A percentile compares a stretch with the other conserved stretches of the same genome.
Conservation (phyloP, 1,140 invertebrate species). For the Goniozus legneri region DNA sequence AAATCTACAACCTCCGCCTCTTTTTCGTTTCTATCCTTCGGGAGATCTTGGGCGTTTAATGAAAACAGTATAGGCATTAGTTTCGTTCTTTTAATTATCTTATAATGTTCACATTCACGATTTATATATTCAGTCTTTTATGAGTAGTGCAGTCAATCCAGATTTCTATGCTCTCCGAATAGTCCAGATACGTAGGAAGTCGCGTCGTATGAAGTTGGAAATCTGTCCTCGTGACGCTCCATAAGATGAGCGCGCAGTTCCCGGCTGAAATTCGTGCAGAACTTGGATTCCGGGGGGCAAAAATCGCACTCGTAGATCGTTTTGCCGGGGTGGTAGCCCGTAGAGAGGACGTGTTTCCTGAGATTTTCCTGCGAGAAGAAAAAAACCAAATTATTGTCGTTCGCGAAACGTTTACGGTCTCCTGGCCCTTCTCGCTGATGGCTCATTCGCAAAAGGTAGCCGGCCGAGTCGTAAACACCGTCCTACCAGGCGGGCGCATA, state of each 20-base stretch:
- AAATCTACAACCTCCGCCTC: conserved; percentile 16
- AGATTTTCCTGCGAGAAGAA: conserved; percentile 70
- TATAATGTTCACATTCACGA: too few species aligned
- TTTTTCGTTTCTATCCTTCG: conserved; percentile 2
- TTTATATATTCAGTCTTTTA: too few species aligned
- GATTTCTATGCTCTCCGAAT: conserved; percentile 31
- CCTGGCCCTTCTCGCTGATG: too few species aligned
- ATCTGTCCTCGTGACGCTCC: conserved; percentile 55
- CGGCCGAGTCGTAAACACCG: conserved; percentile 44
- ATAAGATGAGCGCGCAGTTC: conserved; percentile 67
- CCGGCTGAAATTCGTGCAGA: conserved; percentile 63
- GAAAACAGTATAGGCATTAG: too few species aligned
- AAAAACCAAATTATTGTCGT: too few species aligned
- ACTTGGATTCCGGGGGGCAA: conserved; percentile 52
- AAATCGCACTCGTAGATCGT: conserved; percentile 72
- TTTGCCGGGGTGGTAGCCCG: conserved; percentile 71
- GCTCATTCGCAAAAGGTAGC: too few species aligned
- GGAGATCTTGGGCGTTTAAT: too few species aligned
- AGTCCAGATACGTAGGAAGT: conserved; percentile 50
- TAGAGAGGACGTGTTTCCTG: conserved; percentile 79
- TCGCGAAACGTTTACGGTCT: too few species aligned
- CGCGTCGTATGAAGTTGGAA: conserved; percentile 45
- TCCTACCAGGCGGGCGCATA: conserved; percentile 42
- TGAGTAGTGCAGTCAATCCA: too few species aligned
- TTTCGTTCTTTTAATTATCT: too few species aligned